Percentiles rank a stretch among this genome's conserved stretches.
These are phyloP conservation scores for Plodia interpunctella DNA, from an alignment of 1,140 invertebrate species.

Conservation along the genomic window DNA sequence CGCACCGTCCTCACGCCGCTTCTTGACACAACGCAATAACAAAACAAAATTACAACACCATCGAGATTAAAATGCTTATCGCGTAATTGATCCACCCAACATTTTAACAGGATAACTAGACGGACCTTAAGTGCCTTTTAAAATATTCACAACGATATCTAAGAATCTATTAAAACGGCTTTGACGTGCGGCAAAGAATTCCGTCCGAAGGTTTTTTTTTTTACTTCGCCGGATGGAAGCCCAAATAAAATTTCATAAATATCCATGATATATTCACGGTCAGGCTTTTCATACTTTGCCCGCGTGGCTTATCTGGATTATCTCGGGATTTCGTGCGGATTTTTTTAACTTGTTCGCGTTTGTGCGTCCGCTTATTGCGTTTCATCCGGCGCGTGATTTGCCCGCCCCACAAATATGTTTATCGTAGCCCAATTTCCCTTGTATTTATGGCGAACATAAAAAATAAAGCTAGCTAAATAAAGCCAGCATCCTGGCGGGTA, in stretches of 20 bases:
- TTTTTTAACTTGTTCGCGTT: constrained; percentile 64
- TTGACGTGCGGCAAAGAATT: constrained; percentile 29
- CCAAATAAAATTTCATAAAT: constrained; percentile 63
- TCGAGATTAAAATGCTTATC: constrained; percentile 10
- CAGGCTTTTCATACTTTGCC: constrained; percentile 65
- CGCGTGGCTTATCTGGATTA: constrained; percentile 71
- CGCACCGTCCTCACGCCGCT: no score
- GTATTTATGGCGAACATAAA: constrained; percentile 32
- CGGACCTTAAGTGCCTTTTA: constrained; percentile 15
- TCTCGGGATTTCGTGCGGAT: constrained; percentile 51
- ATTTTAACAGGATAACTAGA: constrained; percentile 9
- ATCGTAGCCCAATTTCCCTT: constrained; percentile 36
- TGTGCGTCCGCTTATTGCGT: constrained; percentile 60
- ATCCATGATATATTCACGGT: constrained; percentile 71
- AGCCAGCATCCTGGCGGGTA: constrained; percentile 23
- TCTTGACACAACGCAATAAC: not conserved
- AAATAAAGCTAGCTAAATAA: constrained; percentile 34
- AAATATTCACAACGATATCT: constrained; percentile 24
- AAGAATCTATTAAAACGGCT: constrained; percentile 19
- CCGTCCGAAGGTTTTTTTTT: constrained; percentile 31
- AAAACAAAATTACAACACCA: not conserved
- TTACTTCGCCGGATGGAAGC: constrained; percentile 47
- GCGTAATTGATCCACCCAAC: constrained; percentile 9
- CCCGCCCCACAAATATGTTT: constrained; percentile 49
- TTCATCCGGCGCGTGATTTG: constrained; percentile 50